phyloP scores from a whole-genome alignment of 2,797 vertebrate genomes.

The Sebastes glaucus region DNA sequence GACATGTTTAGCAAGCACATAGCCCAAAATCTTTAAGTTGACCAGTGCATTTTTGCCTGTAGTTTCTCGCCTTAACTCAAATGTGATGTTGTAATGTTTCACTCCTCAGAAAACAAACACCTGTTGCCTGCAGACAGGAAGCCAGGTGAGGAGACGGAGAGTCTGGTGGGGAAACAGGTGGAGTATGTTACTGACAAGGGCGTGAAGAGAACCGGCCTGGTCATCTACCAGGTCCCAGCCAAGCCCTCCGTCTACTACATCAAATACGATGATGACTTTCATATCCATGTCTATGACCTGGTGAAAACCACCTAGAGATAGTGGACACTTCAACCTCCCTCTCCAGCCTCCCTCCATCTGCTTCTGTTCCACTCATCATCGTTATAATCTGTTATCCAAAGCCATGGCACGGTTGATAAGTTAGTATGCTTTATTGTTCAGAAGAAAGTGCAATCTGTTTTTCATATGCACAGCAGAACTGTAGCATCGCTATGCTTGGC shows the following conservation, averaged over 20 bases:
- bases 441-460: constrained; percentile 58
- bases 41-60: no score
- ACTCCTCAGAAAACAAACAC: constrained; percentile 84
- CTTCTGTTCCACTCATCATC: constrained; percentile 49
- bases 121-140: constrained; percentile 87
- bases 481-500: constrained; percentile 68
- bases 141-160: constrained; percentile 86
- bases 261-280: constrained; percentile 89
- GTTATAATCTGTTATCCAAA: constrained; percentile 50
- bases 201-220: constrained; percentile 87
- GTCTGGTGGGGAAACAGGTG: constrained; percentile 88
- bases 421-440: constrained; percentile 63
- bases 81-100: neutral
- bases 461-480: constrained; percentile 70
- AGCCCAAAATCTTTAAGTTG: no score
- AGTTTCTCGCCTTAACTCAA: neutral
- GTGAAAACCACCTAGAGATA: constrained; percentile 86
- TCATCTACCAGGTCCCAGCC: constrained; percentile 88
- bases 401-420: constrained; percentile 50
- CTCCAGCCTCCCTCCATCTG: constrained; percentile 46
- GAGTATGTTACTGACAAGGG: constrained; percentile 88
- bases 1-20: no score
- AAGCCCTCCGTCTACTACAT: constrained; percentile 89
- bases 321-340: constrained; percentile 46
- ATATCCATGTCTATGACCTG: constrained; percentile 89